A percentile compares a stretch with the other conserved stretches of the same genome.
Evolutionary conservation across 64 coral and sea anemone genomes (phyloP).

Genomic region (Pocillopora damicornis): DNA sequence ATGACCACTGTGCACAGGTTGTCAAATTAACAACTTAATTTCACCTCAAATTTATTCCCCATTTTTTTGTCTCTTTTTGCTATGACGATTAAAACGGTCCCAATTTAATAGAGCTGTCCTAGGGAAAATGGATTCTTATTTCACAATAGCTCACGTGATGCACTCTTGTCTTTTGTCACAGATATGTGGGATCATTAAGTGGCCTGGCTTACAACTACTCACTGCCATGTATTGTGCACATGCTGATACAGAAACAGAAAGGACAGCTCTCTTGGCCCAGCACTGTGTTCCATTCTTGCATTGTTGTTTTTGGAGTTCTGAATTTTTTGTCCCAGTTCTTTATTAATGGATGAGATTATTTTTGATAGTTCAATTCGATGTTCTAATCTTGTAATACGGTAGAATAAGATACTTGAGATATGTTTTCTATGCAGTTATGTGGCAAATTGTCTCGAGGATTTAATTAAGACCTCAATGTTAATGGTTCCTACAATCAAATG

Average conservation of each 20-base stretch:
- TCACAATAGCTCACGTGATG: neutral
- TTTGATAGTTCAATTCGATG: neutral
- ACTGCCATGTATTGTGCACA: constrained; percentile 59
- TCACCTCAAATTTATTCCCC: too few species aligned
- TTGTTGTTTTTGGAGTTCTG: constrained; percentile 49
- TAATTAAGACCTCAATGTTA: too few species aligned
- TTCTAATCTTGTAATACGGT: too few species aligned
- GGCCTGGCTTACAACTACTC: constrained; percentile 68
- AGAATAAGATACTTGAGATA: too few species aligned
- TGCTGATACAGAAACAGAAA: constrained; percentile 29
- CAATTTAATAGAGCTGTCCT: too few species aligned
- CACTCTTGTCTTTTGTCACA: neutral
- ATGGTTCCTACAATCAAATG: too few species aligned
- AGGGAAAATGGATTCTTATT: neutral
- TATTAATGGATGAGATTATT: neutral
- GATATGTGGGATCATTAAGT: constrained; percentile 65
- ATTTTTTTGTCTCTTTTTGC: too few species aligned
- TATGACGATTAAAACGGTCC: too few species aligned
- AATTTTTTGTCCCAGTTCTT: constrained; percentile 67
- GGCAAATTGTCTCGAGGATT: too few species aligned
- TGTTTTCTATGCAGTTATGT: too few species aligned
- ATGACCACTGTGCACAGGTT: too few species aligned
- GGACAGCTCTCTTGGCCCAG: constrained; percentile 19
- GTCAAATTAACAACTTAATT: too few species aligned
- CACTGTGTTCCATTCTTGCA: constrained; percentile 29